These are phyloP conservation scores for Accipiter cooperii DNA, from an alignment of 2,113 vertebrate genomes.

Conservation along the genomic window DNA sequence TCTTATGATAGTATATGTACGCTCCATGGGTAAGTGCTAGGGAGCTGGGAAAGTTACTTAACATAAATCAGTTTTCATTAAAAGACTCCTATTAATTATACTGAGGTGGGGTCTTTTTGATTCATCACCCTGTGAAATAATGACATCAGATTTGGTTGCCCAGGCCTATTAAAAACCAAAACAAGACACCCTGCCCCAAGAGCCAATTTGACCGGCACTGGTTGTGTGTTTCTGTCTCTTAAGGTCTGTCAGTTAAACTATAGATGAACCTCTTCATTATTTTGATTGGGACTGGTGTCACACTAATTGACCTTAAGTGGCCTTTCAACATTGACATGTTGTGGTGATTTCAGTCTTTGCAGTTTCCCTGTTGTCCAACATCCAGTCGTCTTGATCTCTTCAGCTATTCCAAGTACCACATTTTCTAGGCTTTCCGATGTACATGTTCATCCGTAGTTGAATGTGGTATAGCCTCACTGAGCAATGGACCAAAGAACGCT, in stretches of 20 bases:
- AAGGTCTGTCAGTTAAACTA: neutral
- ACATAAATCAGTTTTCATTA: neutral
- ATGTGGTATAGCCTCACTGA: rapidly evolving
- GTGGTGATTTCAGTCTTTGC: neutral
- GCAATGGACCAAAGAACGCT: neutral
- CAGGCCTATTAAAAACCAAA: neutral
- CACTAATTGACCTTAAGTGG: neutral
- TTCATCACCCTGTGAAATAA: neutral
- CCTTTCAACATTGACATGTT: neutral
- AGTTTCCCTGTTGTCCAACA: neutral
- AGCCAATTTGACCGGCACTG: neutral
- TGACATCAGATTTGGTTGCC: neutral
- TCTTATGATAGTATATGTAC: neutral
- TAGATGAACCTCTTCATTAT: neutral
- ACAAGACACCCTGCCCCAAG: neutral
- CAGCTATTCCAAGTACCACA: neutral
- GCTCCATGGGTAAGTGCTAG: neutral
- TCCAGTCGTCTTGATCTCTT: neutral
- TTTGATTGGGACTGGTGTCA: neutral
- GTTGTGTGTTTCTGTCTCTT: neutral
- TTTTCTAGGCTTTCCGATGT: neutral
- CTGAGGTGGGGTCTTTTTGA: neutral
- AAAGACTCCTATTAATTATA: neutral
- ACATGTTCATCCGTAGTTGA: neutral
- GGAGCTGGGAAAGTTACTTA: neutral